Base-by-base conservation (phyloP, 2,888 invertebrate species). In the Meghimatium bilineatum region DNA sequence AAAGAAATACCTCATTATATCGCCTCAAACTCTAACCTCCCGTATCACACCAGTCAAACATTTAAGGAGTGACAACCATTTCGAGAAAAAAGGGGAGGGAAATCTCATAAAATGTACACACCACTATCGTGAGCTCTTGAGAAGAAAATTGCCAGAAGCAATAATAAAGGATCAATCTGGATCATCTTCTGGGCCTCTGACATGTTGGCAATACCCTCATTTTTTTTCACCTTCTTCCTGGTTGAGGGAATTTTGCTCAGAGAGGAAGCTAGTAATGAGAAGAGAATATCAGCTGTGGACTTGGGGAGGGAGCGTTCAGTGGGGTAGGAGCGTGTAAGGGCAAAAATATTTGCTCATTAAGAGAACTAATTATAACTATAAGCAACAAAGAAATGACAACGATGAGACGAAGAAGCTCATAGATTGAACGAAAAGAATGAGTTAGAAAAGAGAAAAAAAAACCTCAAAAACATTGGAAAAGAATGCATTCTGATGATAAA, bases 121-220 rank as follows among this genome's bases (percentile, higher is more conserved):
- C 72, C 80, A 49, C 80, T 72, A 80, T 72, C 80, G 67, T 56
- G 56, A 72, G 72, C 56, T 38, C 72, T 44, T 52, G 79, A 38
- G 69, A 67, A 71, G 32, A 56, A 72, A 80, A 80, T 72, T 72
- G 75, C 81, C 81, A 82, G 66, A 74, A 75, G 81, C 81, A 63
- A 60, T 82, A 82, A 82, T 82, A 82, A 75, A 36, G 80, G 80
- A 69, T 80, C 71, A 80, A 72, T 72, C 80, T 72, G 72, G 80
- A 71, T 82, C 81, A 75, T 82, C 75, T 75, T 72, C 66, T 32
- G 29, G 26, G 75, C 26, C 56, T 60, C 60, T 66, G 75, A 66
- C 81, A 71, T 82, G 81, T 75, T 75, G 80, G 63, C 80, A 80
- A 80, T 56, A 52, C 72, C 14, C 56, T 74, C 52, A 34, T 38